phyloP scores from a whole-genome alignment of 2,113 vertebrate species.

The Ahaetulla prasina region DNA sequence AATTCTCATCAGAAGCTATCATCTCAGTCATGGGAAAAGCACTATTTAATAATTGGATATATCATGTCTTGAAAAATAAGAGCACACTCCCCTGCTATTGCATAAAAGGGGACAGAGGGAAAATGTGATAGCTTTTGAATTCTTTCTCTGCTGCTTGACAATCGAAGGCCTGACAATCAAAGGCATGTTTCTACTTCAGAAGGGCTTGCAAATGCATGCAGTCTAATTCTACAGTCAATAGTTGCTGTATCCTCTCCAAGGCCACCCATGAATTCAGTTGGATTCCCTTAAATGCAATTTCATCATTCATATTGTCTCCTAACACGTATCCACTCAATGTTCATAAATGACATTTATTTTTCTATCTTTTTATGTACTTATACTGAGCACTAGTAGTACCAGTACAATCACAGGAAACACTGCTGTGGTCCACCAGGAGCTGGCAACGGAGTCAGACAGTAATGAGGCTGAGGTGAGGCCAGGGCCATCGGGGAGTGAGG shows the following conservation, averaged over 20 bases:
- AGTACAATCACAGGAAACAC: not conserved
- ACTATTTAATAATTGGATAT: not conserved
- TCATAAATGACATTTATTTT: not conserved
- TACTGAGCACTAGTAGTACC: not conserved
- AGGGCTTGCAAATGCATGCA: too few species aligned
- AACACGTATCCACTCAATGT: not conserved
- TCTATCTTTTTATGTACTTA: not conserved
- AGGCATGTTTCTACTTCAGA: not conserved
- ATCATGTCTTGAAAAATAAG: not conserved
- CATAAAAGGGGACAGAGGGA: not conserved
- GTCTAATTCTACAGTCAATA: not conserved
- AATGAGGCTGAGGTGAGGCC: too few species aligned
- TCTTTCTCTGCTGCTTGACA: not conserved
- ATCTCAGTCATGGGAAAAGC: not conserved
- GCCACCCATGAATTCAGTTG: not conserved
- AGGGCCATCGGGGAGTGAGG: too few species aligned
- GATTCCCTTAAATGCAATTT: not conserved
- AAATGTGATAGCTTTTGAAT: not conserved
- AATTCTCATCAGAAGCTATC: not conserved
- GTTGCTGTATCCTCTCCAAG: not conserved
- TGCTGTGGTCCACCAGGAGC: too few species aligned
- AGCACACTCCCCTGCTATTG: not conserved
- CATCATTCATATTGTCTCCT: not conserved
- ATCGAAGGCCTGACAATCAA: not conserved
- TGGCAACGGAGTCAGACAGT: too few species aligned